Base-by-base conservation (phyloP, 2,113 vertebrate species). In the Sylvietta virens region DNA sequence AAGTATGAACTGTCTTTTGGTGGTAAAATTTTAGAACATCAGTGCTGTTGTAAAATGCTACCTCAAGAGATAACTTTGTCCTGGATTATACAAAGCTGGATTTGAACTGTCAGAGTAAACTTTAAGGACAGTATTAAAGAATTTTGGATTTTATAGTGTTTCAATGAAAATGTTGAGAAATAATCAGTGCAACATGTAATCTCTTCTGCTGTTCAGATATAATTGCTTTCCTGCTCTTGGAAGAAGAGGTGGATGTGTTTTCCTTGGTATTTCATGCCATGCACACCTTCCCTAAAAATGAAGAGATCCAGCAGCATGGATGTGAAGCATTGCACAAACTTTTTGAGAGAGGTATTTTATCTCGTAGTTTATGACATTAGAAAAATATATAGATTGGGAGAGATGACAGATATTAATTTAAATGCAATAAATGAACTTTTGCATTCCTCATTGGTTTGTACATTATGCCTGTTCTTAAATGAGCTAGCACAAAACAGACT, bases 241-340 rank as follows among this genome's bases (percentile, higher is more conserved):
- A 99, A 81, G 98, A 99, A 76, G 98, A 99, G 18, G 97, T 98
- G 31, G 99, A 99, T 88, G 97, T 99, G 74, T 99, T 99, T 93
- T 90, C 98, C 44, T 92, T 99, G 96, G 95, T 99, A 82, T 98
- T 99, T 83, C 97, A 98, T 86, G 98, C 98, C 24, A 99, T 99
- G 99, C 97, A 98, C 72, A 94, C n/a, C 37, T 99, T 99, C 95
- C 87, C 98, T 60, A 86, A 96, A 76, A 98, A 95, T 71, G 98
- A 99, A 61, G 99, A 99, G 81, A 95, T 99, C 61, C 99, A 99
- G 91, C 97, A 98, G 42, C 98, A 99, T 76, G 98, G 99, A 93
- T 99, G 99, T 95, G 96, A 92, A 95, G 98, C 96, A 53, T 98
- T 99, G 94, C 98, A 98, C 61, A 86, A 97, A 64, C 98, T 99